Base-by-base conservation (phyloP, 1,140 invertebrate species). In the Bacillus rossius region DNA sequence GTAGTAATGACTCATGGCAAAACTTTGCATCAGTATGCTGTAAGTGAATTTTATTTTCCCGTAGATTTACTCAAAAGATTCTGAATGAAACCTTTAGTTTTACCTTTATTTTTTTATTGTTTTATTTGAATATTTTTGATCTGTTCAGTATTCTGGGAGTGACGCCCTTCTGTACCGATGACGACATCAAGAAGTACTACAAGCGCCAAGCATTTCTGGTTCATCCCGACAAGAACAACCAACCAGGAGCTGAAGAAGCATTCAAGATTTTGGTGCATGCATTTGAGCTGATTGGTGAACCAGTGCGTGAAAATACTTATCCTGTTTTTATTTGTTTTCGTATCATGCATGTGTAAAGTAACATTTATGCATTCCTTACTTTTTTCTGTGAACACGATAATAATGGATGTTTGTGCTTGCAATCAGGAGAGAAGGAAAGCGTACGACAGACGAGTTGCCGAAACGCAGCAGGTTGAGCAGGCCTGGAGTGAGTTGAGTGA, bases 201-300 rank as follows among this genome's bases (percentile, higher is more conserved):
- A 89, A 91, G 67, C 82, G 87, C 63, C 94, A 96, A 75, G 93
- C 93, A 3, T 88, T 96, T 68, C 78, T 97, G 13, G 93, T 97
- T 42, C 94, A 97, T 81, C 94, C 94, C 0, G 93, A 96, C 70
- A 96, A 97, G 77, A 96, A 96, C 76, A 89, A 87, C 69, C 90
- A 94, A 72, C 88, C 91, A 8, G 93, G 94, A 48, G 92, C 94
- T 8, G 94, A 96, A 71, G 94, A 97, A 76, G 93, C 93, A 23
- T 97, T 97, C 72, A 96, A 96, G 77, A 95, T 96, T 69, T 76
- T 96, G 61, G 91, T 93, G 61, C 89, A 94, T 71, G 93, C 94
- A 22, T 96, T 97, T 76, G 91, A 96, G 72, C 84, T 94, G 65
- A 94, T 97, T 66, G 93, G 93, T 14, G 91, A 94, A 77, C 88